Evolutionary conservation across 2,113 vertebrate species (phyloP), one percentile per base, ranked within the genome.

Genomic region (Gymnarchus niloticus): DNA sequence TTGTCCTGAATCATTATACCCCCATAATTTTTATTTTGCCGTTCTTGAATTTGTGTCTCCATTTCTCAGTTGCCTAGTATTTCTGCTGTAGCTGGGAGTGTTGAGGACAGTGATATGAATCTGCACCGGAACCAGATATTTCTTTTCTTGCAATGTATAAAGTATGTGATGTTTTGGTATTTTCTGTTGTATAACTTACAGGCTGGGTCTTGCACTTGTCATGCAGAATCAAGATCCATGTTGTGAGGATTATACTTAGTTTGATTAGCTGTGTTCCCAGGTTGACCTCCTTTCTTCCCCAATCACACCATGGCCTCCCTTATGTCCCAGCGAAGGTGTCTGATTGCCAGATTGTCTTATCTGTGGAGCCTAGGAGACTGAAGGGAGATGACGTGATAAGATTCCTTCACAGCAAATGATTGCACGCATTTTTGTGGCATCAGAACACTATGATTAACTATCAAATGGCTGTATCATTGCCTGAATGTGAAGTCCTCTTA

Each of bases 311-410:
- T n/a, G 44, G 21, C 49, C 82, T 25, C 56, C 3, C 69, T 54
- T 49, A 81, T 84, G 17, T 69, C 49, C 69, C 25, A 44, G 56
- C 41, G 69, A 59, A 61, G 44, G 2, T 87, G 54, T 81, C 83
- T 81, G 91, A 93, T 91, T 3, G 73, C 52, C 9, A 84, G 91
- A 93, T 92, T 90, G 88, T 89, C 85, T 93, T 93, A 93, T 94
- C 93, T 76, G 49, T 49, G 81, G 25, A 49, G 88, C 86, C 88
- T 85, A 61, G 91, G 90, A 93, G 90, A 84, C 90, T 86, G 85
- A 56, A 85, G 44, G 88, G 86, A 52, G 92, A 92, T 93, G 28
- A 73, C 80, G n/a, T 37, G 91, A 92, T 90, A 91, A 84, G 57
- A 37, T 54, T 23, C 85, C 77, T 57, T 85, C 48, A 82, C 5